phyloP scores from a whole-genome alignment of 2,113 vertebrate species.

The Ivindomyrus marchei region DNA sequence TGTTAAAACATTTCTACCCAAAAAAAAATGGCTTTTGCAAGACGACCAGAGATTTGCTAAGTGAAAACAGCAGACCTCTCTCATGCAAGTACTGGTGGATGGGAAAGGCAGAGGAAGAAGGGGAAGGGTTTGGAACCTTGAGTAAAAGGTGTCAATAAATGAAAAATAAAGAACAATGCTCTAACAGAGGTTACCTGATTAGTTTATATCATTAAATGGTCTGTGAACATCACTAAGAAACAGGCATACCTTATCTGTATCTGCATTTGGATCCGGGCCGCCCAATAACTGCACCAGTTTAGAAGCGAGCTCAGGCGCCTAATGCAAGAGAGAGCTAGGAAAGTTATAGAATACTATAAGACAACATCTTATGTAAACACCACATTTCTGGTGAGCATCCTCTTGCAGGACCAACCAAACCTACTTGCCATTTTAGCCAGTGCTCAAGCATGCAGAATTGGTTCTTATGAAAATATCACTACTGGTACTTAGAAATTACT shows the following conservation, averaged over 20 bases:
- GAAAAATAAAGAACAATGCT: neutral
- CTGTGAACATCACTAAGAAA: constrained; percentile 23
- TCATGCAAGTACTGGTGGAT: neutral
- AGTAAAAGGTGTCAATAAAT: neutral
- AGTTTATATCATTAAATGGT: neutral
- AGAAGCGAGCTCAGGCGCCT: constrained; percentile 59
- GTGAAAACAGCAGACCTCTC: neutral
- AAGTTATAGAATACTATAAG: constrained; percentile 42
- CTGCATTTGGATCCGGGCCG: constrained; percentile 54
- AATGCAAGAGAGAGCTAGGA: constrained; percentile 53
- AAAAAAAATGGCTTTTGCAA: neutral
- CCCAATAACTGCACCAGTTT: constrained; percentile 58
- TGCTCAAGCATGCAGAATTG: neutral
- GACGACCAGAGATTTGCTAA: neutral
- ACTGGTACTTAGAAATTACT: neutral
- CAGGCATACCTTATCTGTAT: constrained; percentile 57
- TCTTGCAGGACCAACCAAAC: neutral
- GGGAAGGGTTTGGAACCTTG: neutral
- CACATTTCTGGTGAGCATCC: neutral
- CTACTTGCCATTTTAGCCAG: neutral
- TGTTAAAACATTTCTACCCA: neutral
- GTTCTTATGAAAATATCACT: neutral
- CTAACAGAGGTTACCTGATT: neutral
- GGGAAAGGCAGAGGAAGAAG: neutral
- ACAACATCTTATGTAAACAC: neutral